phyloP scores from a whole-genome alignment of 2,888 invertebrate species.

The Stenodera caucasica region DNA sequence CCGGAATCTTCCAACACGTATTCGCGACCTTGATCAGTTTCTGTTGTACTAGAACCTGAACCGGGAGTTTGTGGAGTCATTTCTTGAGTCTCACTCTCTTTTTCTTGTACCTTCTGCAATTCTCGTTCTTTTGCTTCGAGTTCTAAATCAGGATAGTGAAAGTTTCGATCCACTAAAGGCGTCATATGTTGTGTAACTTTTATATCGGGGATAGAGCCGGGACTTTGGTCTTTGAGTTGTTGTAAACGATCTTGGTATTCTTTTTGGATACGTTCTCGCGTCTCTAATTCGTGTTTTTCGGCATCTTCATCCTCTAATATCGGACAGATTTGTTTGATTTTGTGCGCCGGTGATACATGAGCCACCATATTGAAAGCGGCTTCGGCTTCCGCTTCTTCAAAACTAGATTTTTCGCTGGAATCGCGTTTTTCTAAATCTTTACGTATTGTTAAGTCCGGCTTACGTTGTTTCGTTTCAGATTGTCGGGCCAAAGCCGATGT shows the following conservation, averaged over 20 bases:
- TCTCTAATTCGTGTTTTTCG: slow-evolving; percentile 59
- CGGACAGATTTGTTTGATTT: slow-evolving; percentile 56
- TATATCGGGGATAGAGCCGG: slow-evolving; percentile 65
- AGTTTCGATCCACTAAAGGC: slow-evolving; percentile 55
- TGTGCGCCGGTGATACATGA: slow-evolving; percentile 56
- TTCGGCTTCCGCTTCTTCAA: slow-evolving; percentile 59
- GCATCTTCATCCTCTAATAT: slow-evolving; percentile 58
- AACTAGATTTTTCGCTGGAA: slow-evolving; percentile 55
- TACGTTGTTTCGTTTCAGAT: slow-evolving; percentile 41
- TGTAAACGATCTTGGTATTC: slow-evolving; percentile 56
- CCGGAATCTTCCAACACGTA: slow-evolving; percentile 65
- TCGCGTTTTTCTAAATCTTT: slow-evolving; percentile 49
- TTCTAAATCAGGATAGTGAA: slow-evolving; percentile 58
- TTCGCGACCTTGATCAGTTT: slow-evolving; percentile 67
- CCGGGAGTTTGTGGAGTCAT: slow-evolving; percentile 65
- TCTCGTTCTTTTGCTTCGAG: slow-evolving; percentile 52
- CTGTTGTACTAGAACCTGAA: slow-evolving; percentile 67
- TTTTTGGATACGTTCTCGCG: slow-evolving; percentile 51
- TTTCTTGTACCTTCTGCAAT: slow-evolving; percentile 26
- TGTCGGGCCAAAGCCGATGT: slow-evolving; percentile 47
- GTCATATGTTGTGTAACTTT: slow-evolving; percentile 65
- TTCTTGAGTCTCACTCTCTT: slow-evolving; percentile 52
- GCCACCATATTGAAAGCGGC: slow-evolving; percentile 58
- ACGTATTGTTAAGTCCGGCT: slow-evolving; percentile 42
- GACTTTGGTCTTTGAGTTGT: slow-evolving; percentile 61